Conservation (phyloP, 1,140 invertebrate genomes). For the Drosophila jambulina region DNA sequence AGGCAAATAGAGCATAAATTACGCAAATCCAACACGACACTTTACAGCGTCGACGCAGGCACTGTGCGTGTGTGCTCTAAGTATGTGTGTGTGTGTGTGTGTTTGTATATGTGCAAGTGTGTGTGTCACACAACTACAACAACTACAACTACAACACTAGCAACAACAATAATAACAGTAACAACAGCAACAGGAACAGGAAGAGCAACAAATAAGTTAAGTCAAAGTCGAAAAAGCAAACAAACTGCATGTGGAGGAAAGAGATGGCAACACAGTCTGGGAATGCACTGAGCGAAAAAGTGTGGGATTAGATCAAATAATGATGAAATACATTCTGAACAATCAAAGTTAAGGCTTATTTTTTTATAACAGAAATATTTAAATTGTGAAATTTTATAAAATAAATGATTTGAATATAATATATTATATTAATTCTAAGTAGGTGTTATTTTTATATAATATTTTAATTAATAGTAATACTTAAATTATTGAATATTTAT, state of each 20-base stretch:
- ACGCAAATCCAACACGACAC: conserved; percentile 83
- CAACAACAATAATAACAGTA: conserved; percentile 48
- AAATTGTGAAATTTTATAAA: background rate
- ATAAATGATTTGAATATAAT: background rate
- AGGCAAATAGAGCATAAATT: conserved; percentile 84
- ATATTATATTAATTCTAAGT: too few relatives aligned
- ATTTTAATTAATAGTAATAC: too few relatives aligned
- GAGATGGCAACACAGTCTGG: conserved; percentile 15
- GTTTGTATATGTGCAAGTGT: conserved; percentile 12
- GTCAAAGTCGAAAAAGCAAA: conserved; percentile 78
- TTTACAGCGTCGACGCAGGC: conserved; percentile 46
- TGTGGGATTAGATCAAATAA: too few relatives aligned
- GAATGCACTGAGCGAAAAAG: background rate
- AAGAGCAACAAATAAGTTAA: conserved; percentile 80
- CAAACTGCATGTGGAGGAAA: conserved; percentile 45
- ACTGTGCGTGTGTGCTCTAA: conserved; percentile 9
- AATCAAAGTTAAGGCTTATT: background rate
- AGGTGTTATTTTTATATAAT: too few relatives aligned
- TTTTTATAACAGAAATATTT: background rate
- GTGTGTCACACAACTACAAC: conserved; percentile 17
- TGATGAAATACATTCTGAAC: too few relatives aligned
- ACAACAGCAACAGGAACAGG: conserved; percentile 27
- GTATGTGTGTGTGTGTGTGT: background rate
- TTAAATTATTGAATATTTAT: too few relatives aligned
- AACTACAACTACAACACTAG: conserved; percentile 35